Conservation (phyloP, 2,888 invertebrate species). For the Dinocampus coccinellae region DNA sequence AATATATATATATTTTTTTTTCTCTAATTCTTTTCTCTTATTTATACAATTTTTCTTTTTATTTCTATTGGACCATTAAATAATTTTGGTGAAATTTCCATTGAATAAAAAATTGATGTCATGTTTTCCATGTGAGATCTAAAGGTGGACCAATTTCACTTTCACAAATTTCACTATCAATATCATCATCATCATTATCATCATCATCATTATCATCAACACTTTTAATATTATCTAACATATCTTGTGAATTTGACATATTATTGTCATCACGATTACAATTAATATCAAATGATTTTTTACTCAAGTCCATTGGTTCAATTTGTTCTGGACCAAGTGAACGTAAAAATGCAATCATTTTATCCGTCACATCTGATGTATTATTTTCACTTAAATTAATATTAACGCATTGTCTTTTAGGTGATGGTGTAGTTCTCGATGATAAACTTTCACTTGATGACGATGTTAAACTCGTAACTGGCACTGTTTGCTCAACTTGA, state of each 20-base stretch:
- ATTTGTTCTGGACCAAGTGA: constrained; percentile 74
- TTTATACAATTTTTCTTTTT: background rate
- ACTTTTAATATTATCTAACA: constrained; percentile 33
- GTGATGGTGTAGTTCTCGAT: constrained; percentile 62
- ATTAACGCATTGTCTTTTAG: constrained; percentile 48
- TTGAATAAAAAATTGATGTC: constrained; percentile 44
- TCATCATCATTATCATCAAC: constrained; percentile 42
- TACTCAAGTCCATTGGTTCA: constrained; percentile 85
- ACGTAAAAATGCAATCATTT: constrained; percentile 62
- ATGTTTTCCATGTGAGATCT: constrained; percentile 64
- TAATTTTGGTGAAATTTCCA: background rate
- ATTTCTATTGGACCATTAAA: background rate
- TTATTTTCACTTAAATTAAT: background rate
- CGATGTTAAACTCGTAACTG: constrained; percentile 55
- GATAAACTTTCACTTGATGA: constrained; percentile 64
- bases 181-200: constrained; percentile 42
- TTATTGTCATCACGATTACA: constrained; percentile 26
- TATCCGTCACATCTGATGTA: constrained; percentile 44
- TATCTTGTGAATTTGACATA: constrained; percentile 27
- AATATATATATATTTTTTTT: too few species aligned
- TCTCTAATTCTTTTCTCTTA: background rate
- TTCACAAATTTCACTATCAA: constrained; percentile 47
- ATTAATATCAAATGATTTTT: constrained; percentile 71
- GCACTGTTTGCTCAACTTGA: constrained; percentile 56
- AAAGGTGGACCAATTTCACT: constrained; percentile 59